Evolutionary conservation across 2,113 vertebrate genomes (phyloP), one percentile per base, ranked within the genome.

Genomic region (Nothocercus julius): DNA sequence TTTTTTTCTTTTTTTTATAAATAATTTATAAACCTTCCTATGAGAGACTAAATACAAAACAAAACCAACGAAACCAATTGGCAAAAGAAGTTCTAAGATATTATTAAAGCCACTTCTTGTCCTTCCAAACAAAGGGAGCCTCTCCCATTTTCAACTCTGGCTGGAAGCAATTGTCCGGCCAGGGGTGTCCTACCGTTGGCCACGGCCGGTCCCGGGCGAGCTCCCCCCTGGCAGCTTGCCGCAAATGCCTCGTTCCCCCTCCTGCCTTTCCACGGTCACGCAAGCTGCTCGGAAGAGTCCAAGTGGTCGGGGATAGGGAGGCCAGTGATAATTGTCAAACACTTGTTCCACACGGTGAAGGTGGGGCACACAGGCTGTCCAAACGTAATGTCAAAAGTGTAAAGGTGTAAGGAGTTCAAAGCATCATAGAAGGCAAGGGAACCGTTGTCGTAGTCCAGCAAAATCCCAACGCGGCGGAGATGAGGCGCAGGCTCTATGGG

Each of bases 311-410:
- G 99, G 95, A 99, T 99, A 40, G 99, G 99, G 91, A 99, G 98
- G 49, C 99, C 99, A 1, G 99, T 99, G 96, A 99, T 99, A 95
- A 99, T 98, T 59, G 99, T 99, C 95, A 99, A 96, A 95, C 99
- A 99, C 94, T 99, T 99, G 97, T 99, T 99, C 99, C 99, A 99
- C 94, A 99, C 98, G 7, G 99, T 99, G 93, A 99, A 99, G 4
- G 99, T 99, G 15, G 99, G 99, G 90, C 99, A 99, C 82, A 99
- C 99, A 0, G 99, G 99, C 97, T 99, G 99, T 30, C 98, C 97
- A 93, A 99, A 99, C 2, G 98, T 96, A 85, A 99, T 98, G 96
- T 99, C 98, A 79, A 99, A 99, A 8, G 99, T 99, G 94, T 99
- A 98, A 95, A 99, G 98, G 96, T 99, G 99, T 96, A 99, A 98